These are phyloP conservation scores for Acrossocheilus wenchowensis DNA, from an alignment of 2,797 vertebrate species.

Conservation along the genomic window DNA sequence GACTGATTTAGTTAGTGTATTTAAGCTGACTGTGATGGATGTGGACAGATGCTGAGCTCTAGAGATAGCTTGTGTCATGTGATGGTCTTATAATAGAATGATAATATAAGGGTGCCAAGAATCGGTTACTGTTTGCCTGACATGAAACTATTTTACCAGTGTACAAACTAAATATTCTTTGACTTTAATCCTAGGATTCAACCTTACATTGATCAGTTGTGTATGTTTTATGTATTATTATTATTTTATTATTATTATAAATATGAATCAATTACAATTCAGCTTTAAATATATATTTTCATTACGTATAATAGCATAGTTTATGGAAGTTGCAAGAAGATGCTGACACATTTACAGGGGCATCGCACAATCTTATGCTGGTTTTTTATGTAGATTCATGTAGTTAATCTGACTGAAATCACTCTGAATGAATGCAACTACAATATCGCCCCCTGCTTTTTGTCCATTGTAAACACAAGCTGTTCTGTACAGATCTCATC, in stretches of 20 bases:
- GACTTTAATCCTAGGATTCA: slow-evolving; percentile 41
- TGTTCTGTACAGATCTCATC: slow-evolving; percentile 19
- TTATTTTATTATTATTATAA: neutral
- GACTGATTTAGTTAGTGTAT: slow-evolving; percentile 65
- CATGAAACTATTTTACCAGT: slow-evolving; percentile 43
- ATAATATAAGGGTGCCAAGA: slow-evolving; percentile 28
- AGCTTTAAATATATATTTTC: neutral
- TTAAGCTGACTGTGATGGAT: slow-evolving; percentile 39
- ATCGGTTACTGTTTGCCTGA: slow-evolving; percentile 60
- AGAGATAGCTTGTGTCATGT: slow-evolving; percentile 44
- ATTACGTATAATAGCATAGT: neutral
- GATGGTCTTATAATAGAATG: slow-evolving; percentile 51
- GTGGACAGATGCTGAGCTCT: slow-evolving; percentile 45
- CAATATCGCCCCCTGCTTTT: slow-evolving; percentile 37
- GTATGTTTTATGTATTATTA: neutral
- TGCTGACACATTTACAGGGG: slow-evolving; percentile 66
- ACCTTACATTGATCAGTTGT: neutral
- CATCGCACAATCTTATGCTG: slow-evolving; percentile 68
- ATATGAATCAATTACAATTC: neutral
- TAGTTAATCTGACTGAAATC: slow-evolving; percentile 19
- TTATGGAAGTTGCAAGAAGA: slow-evolving; percentile 76
- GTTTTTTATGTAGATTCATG: slow-evolving; percentile 62
- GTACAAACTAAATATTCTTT: slow-evolving; percentile 44
- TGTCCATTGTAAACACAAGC: neutral
- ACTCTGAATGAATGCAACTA: slow-evolving; percentile 35